Percentiles rank a stretch among this genome's conserved stretches.
Conservation (phyloP, 2,113 vertebrate species). For the Albula goreensis region DNA sequence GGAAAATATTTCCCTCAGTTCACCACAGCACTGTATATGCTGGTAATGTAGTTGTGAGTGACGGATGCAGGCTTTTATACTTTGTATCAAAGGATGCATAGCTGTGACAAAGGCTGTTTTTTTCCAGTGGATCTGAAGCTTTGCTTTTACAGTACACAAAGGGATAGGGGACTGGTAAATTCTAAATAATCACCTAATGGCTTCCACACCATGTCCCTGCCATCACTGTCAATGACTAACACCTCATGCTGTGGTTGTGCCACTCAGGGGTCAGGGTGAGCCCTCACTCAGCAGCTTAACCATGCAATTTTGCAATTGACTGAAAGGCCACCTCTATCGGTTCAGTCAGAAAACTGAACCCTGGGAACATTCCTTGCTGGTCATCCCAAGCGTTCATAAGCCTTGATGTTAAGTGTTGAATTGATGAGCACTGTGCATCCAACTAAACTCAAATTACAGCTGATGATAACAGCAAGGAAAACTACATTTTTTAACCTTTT, state of each 20-base stretch:
- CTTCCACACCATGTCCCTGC: neutral
- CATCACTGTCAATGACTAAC: slow-evolving; percentile 2
- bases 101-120: neutral
- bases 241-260: neutral
- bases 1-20: neutral
- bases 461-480: too few relatives aligned
- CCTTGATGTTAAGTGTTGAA: neutral
- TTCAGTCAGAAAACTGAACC: neutral
- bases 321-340: neutral
- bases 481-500: neutral
- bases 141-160: neutral
- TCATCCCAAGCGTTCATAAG: neutral
- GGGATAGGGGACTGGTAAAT: neutral
- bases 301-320: neutral
- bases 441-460: neutral
- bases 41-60: neutral
- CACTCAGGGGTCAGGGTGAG: neutral
- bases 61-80: neutral
- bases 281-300: neutral
- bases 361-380: neutral
- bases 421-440: neutral
- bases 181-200: slow-evolving; percentile 20
- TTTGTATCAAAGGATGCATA: neutral
- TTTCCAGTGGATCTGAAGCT: neutral
- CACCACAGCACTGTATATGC: neutral